These are phyloP conservation scores for Bombus terrestris DNA, from an alignment of 1,140 invertebrate species.

Conservation along the genomic window DNA sequence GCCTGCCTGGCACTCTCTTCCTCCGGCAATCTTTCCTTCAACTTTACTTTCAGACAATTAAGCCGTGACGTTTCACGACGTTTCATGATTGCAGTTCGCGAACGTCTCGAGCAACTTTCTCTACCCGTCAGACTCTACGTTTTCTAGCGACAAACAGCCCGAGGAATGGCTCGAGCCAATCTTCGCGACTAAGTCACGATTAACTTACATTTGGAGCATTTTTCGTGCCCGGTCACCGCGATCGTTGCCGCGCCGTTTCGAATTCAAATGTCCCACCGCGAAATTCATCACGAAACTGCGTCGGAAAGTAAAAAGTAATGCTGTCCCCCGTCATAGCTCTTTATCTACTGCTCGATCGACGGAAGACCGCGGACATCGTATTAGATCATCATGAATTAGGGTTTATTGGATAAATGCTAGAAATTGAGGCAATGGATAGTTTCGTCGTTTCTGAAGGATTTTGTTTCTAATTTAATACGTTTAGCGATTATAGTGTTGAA, in stretches of 20 bases:
- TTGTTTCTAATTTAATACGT: too few species aligned
- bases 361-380: conserved; percentile 3
- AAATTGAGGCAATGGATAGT: too few species aligned
- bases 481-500: too few species aligned
- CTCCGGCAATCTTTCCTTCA: not conserved
- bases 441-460: too few species aligned
- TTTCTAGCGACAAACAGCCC: not conserved
- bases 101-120: not conserved
- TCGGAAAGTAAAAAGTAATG: not conserved
- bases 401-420: too few species aligned
- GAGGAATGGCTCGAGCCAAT: conserved; percentile 35
- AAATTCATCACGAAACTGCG: conserved; percentile 65
- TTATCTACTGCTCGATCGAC: conserved; percentile 50
- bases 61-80: conserved; percentile 14
- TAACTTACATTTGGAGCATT: conserved; percentile 65
- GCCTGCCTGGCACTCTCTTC: not conserved
- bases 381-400: not conserved
- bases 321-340: conserved; percentile 10
- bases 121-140: too few species aligned
- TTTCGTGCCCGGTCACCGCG: conserved; percentile 21
- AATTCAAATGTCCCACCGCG: conserved; percentile 33
- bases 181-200: not conserved
- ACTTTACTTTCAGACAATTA: conserved; percentile 31
- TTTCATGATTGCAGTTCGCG: not conserved
- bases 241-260: not conserved